phyloP scores from a whole-genome alignment of 2,797 vertebrate genomes.

The Mormyrops attenuatus region DNA sequence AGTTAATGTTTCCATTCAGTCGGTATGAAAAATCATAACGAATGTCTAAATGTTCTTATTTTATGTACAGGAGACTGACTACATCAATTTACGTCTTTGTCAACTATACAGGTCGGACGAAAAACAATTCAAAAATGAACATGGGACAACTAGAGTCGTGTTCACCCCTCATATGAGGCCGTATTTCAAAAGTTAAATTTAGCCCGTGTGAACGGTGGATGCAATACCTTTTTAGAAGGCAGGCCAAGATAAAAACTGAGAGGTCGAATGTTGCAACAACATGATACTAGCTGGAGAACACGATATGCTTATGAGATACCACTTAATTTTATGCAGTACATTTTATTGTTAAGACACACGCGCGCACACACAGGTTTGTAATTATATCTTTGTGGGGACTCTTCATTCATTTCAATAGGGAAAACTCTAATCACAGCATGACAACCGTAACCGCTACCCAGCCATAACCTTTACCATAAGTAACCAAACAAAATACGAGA shows the following conservation, averaged over 20 bases:
- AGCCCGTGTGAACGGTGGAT: slow-evolving; percentile 56
- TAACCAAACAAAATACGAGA: background rate
- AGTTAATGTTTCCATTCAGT: background rate
- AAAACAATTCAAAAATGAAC: background rate
- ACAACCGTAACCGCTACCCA: background rate
- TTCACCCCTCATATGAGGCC: slow-evolving; percentile 24
- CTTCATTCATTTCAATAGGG: background rate
- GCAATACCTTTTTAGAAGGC: slow-evolving; percentile 31
- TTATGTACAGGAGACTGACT: background rate
- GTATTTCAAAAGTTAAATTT: slow-evolving; percentile 59
- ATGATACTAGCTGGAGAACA: background rate
- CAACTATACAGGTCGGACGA: background rate
- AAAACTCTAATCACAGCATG: background rate
- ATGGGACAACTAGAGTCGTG: background rate
- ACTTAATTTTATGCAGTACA: background rate
- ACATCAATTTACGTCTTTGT: background rate
- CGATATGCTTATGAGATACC: background rate
- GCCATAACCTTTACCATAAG: background rate
- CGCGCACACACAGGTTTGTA: background rate
- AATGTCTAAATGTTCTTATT: background rate
- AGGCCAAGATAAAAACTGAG: slow-evolving; percentile 54
- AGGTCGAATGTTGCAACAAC: slow-evolving; percentile 25
- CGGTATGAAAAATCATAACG: background rate
- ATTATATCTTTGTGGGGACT: background rate
- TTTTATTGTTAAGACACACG: background rate